Evolutionary conservation across 1,140 invertebrate species (phyloP).

Genomic region (Tetraneura akinire): DNA sequence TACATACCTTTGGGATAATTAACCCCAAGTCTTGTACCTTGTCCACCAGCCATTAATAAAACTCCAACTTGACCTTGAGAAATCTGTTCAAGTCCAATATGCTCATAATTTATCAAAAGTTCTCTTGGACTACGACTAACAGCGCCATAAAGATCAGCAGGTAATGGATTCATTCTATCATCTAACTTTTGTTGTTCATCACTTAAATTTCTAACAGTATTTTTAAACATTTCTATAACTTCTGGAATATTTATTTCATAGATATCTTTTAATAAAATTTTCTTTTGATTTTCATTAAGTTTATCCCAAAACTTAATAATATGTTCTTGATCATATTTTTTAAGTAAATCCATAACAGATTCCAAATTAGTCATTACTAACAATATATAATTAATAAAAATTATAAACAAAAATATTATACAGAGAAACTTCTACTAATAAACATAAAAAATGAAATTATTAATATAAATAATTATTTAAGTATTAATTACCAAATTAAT

Average conservation of each 20-base stretch:
- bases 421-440: no score
- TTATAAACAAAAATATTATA: no score
- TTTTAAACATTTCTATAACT: conserved; percentile 68
- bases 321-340: conserved; percentile 73
- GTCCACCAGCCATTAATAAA: conserved; percentile 76
- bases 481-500: no score
- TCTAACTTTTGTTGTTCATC: conserved; percentile 70
- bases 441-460: no score
- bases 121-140: conserved; percentile 63
- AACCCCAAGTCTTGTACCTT: conserved; percentile 91
- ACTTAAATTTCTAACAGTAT: conserved; percentile 65
- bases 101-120: conserved; percentile 68
- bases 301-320: conserved; percentile 82
- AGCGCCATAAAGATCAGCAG: conserved; percentile 74
- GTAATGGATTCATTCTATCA: conserved; percentile 80
- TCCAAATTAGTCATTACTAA: conserved; percentile 58
- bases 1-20: conserved; percentile 97
- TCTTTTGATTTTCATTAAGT: conserved; percentile 68
- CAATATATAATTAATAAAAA: no score
- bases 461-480: no score
- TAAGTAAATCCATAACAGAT: conserved; percentile 58
- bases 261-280: conserved; percentile 66
- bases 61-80: conserved; percentile 81
- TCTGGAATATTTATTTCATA: conserved; percentile 68
- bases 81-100: conserved; percentile 74